A percentile compares a stretch with the other conserved stretches of the same genome.
These are phyloP conservation scores for Xiphorhynchus elegans DNA, from an alignment of 2,113 vertebrate genomes.

Conservation along the genomic window DNA sequence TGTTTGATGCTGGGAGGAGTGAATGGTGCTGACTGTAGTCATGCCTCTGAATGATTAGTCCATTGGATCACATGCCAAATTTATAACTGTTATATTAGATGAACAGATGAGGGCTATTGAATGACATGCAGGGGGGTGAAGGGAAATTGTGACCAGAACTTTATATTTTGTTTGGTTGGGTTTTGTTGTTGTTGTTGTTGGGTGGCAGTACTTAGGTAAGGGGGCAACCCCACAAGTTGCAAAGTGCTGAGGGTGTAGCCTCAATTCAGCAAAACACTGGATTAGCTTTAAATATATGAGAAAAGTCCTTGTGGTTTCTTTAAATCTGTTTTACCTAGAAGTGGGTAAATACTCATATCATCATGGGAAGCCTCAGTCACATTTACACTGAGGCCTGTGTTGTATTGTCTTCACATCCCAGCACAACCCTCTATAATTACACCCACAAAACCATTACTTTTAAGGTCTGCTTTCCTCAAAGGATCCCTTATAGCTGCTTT, in stretches of 20 bases:
- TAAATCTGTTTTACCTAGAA: neutral
- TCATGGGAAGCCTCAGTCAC: neutral
- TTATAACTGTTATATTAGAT: constrained; percentile 2
- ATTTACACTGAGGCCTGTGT: neutral
- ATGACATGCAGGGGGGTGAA: neutral
- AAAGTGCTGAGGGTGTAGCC: neutral
- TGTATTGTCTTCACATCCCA: neutral
- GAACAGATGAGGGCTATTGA: constrained; percentile 22
- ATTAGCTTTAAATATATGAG: neutral
- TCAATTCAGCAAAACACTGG: neutral
- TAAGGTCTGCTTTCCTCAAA: neutral
- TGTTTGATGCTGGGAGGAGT: neutral
- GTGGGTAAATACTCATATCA: neutral
- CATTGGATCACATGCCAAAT: constrained; percentile 29
- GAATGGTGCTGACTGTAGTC: neutral
- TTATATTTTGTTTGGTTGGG: neutral
- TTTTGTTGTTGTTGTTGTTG: neutral
- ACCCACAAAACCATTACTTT: neutral
- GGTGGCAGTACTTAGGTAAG: neutral
- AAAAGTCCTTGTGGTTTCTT: neutral
- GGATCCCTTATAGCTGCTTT: neutral
- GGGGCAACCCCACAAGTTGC: neutral
- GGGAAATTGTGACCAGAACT: neutral
- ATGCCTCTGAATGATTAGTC: constrained; percentile 8
- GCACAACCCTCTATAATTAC: neutral